Evolutionary conservation across 2,113 vertebrate species (phyloP).

Genomic region (Lynx canadensis): DNA sequence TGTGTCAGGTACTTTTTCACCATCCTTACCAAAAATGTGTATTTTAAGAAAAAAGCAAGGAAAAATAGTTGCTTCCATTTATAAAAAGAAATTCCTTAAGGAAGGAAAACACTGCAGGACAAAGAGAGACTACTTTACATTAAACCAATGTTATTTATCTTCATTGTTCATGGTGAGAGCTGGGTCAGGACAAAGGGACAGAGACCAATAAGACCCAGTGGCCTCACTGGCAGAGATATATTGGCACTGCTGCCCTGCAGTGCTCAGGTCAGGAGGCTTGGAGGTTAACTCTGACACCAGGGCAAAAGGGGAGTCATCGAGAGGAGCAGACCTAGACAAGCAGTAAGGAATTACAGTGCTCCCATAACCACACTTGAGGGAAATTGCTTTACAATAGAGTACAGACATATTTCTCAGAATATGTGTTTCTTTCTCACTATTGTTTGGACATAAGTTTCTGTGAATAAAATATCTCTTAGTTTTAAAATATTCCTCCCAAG

Average conservation of each 20-base stretch:
- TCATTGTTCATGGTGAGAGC: slow-evolving; percentile 19
- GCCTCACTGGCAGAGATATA: slow-evolving; percentile 50
- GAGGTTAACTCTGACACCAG: slow-evolving; percentile 7
- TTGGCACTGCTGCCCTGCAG: neutral
- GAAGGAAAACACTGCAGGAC: slow-evolving; percentile 10
- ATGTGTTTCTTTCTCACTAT: slow-evolving; percentile 46
- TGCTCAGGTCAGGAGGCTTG: neutral
- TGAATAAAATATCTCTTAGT: slow-evolving; percentile 47
- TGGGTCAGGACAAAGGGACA: slow-evolving; percentile 57
- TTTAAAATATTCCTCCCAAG: slow-evolving; percentile 59
- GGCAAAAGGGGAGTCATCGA: neutral
- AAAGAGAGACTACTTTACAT: slow-evolving; percentile 44
- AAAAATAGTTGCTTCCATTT: neutral
- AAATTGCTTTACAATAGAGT: slow-evolving; percentile 27
- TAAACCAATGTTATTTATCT: slow-evolving; percentile 31
- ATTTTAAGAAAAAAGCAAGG: neutral
- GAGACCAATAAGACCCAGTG: slow-evolving; percentile 19
- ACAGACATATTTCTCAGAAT: slow-evolving; percentile 51
- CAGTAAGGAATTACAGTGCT: neutral
- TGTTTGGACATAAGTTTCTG: slow-evolving; percentile 54
- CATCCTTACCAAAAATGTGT: neutral
- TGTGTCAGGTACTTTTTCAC: neutral
- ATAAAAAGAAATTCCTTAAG: slow-evolving; percentile 31
- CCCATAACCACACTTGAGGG: neutral
- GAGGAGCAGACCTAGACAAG: neutral